Evolutionary conservation across 2,797 vertebrate genomes (phyloP).

Genomic region (Enteromius paludinosus): DNA sequence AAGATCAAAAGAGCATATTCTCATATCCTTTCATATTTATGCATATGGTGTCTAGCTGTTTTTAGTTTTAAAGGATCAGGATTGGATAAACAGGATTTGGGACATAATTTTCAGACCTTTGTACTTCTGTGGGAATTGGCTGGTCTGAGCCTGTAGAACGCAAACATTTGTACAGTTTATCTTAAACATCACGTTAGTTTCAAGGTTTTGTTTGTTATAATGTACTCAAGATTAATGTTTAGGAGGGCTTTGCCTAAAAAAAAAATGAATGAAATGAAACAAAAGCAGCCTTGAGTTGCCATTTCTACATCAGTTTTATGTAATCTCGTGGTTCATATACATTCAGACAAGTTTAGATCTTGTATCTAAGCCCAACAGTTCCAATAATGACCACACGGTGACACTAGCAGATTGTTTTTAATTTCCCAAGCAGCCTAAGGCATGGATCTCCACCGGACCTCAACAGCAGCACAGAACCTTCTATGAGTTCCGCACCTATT

Average conservation of each 20-base stretch:
- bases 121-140: neutral
- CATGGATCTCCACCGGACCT: slow-evolving; percentile 49
- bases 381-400: slow-evolving; percentile 43
- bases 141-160: neutral
- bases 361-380: neutral
- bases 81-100: neutral
- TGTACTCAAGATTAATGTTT: neutral
- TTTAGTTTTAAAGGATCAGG: neutral
- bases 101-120: neutral
- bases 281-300: neutral
- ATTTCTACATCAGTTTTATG: neutral
- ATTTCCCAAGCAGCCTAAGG: slow-evolving; percentile 57
- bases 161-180: slow-evolving; percentile 31
- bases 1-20: neutral
- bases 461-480: slow-evolving; percentile 74
- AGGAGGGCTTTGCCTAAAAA: neutral
- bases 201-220: neutral
- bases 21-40: neutral
- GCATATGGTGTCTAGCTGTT: neutral
- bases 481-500: slow-evolving; percentile 91
- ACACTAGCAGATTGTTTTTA: slow-evolving; percentile 41
- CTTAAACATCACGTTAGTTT: slow-evolving; percentile 14
- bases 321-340: neutral
- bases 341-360: neutral
- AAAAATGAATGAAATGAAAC: neutral